Evolutionary conservation across 2,113 vertebrate species (phyloP).

Genomic region (Saimiri boliviensis): DNA sequence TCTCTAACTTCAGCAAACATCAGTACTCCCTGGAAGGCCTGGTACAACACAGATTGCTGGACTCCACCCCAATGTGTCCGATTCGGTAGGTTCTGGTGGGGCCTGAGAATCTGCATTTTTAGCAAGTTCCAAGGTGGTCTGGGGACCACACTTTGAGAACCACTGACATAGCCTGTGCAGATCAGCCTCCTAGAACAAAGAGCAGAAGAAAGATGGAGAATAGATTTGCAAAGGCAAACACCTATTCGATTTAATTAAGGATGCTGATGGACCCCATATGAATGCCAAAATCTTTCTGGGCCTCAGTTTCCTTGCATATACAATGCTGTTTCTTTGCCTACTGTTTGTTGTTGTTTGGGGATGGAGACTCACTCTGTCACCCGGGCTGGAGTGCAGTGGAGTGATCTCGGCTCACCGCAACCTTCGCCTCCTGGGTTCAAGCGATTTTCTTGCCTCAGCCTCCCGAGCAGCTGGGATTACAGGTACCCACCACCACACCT

Average conservation of each 20-base stretch:
- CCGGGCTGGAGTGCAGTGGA: too few relatives aligned
- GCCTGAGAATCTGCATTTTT: neutral
- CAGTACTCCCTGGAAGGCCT: neutral
- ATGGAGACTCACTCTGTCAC: too few relatives aligned
- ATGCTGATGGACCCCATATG: rapidly evolving
- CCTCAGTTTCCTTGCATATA: neutral
- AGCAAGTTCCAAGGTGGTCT: neutral
- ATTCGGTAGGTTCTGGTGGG: neutral
- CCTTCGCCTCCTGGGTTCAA: too few relatives aligned
- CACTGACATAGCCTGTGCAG: neutral
- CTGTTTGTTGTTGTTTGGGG: too few relatives aligned
- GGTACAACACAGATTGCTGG: neutral
- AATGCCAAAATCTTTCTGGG: neutral
- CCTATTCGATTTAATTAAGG: neutral
- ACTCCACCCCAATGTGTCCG: neutral
- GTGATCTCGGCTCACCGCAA: too few relatives aligned
- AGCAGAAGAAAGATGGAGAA: neutral
- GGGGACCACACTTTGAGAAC: neutral
- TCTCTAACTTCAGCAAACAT: neutral
- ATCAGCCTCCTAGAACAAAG: neutral
- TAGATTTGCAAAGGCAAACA: too few relatives aligned
- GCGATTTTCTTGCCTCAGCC: too few relatives aligned
- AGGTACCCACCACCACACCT: too few relatives aligned
- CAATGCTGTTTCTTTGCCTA: neutral
- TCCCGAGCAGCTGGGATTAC: too few relatives aligned